These are phyloP conservation scores for Heptranchias perlo DNA, from an alignment of 2,113 vertebrate genomes.

Conservation along the genomic window DNA sequence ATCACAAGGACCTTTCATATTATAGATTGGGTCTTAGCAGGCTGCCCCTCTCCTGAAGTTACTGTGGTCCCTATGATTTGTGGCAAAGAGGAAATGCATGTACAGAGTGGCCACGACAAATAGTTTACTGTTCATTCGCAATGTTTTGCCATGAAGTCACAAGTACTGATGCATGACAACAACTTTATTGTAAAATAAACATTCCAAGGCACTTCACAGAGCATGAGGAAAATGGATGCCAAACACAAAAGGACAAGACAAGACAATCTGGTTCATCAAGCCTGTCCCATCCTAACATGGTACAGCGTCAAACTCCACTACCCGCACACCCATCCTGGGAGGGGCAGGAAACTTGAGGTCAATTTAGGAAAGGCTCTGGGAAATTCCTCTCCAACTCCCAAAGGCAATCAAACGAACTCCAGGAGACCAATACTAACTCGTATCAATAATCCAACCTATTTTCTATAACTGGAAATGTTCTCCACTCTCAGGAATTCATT, in stretches of 20 bases:
- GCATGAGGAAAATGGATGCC: neutral
- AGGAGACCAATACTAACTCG: too few relatives aligned
- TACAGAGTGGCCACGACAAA: neutral
- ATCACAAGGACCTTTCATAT: neutral
- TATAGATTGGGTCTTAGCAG: neutral
- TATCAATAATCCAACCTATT: too few relatives aligned
- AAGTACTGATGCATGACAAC: neutral
- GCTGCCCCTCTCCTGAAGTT: neutral
- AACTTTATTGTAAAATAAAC: too few relatives aligned
- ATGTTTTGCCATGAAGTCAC: neutral
- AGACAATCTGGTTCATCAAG: neutral
- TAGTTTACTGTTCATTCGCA: neutral
- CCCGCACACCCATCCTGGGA: neutral
- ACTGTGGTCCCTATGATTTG: neutral
- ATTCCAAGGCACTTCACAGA: neutral
- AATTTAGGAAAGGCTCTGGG: neutral
- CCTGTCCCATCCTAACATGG: neutral
- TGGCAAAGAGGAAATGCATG: neutral
- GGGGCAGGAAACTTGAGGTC: neutral
- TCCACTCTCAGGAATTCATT: too few relatives aligned
- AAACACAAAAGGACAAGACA: neutral
- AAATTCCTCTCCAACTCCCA: neutral
- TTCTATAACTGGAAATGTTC: too few relatives aligned
- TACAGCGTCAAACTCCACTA: neutral
- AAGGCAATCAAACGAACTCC: neutral